Evolutionary conservation across 2,888 invertebrate genomes (phyloP).

Genomic region (Andrena dorsata): DNA sequence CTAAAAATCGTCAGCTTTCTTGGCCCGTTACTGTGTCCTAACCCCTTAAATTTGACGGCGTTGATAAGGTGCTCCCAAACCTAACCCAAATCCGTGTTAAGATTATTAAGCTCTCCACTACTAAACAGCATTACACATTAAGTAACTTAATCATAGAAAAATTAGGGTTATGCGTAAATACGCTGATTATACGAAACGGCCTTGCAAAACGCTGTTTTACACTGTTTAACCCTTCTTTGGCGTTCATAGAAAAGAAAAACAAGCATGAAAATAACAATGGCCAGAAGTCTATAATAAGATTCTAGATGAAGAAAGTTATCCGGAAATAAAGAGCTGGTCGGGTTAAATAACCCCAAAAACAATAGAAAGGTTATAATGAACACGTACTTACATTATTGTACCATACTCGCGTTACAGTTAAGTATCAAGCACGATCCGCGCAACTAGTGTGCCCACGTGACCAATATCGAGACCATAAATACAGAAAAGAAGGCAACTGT

Average conservation of each 20-base stretch:
- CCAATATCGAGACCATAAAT: background rate
- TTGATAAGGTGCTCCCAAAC: background rate
- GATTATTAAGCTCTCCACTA: slow-evolving; percentile 12
- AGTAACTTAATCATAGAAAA: slow-evolving; percentile 7
- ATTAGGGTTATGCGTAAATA: background rate
- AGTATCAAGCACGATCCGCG: background rate
- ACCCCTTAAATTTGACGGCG: background rate
- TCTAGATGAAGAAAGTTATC: no score
- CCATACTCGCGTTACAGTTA: slow-evolving; percentile 41
- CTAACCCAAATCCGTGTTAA: background rate
- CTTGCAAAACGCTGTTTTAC: background rate
- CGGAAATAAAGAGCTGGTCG: no score
- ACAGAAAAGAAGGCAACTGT: background rate
- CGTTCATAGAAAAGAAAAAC: no score
- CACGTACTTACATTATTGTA: slow-evolving; percentile 42
- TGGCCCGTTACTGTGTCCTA: no score
- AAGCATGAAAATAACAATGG: no score
- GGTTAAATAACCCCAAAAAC: no score
- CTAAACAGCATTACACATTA: background rate
- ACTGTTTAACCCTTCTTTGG: background rate
- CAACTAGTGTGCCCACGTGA: background rate
- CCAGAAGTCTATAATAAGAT: no score
- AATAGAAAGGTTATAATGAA: slow-evolving; percentile 27
- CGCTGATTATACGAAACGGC: background rate
- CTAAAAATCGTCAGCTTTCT: no score